phyloP scores from a whole-genome alignment of 2,888 invertebrate genomes.

The Copidosoma aretas region DNA sequence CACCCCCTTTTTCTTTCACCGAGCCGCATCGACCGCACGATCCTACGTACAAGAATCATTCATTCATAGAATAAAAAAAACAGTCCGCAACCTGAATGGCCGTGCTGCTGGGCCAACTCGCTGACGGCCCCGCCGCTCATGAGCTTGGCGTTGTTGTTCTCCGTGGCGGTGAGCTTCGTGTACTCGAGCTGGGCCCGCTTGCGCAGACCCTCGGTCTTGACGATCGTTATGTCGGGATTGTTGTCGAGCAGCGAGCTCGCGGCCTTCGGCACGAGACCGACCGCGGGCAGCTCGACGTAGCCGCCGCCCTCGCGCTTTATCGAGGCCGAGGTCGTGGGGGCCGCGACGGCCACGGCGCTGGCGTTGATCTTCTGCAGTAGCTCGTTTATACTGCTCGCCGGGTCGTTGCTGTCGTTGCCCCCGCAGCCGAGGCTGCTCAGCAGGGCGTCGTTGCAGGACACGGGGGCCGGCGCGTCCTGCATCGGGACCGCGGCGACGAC shows the following conservation, averaged over 20 bases:
- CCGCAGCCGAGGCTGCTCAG: background rate
- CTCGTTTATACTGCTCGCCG: constrained; percentile 59
- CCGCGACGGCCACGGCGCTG: constrained; percentile 46
- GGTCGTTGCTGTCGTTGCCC: constrained; percentile 52
- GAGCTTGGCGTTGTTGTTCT: constrained; percentile 60
- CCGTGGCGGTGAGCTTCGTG: constrained; percentile 60
- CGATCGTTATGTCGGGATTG: constrained; percentile 69
- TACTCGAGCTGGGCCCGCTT: constrained; percentile 53
- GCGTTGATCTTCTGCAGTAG: constrained; percentile 62
- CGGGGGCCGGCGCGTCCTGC: constrained; percentile 9
- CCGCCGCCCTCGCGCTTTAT: constrained; percentile 62
- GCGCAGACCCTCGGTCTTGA: constrained; percentile 66
- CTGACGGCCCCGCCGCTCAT: constrained; percentile 60
- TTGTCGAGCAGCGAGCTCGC: constrained; percentile 64
- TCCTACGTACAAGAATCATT: too few relatives aligned
- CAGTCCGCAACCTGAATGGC: constrained; percentile 19
- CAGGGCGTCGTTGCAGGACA: background rate
- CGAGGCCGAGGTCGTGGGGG: constrained; percentile 57
- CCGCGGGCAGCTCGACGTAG: constrained; percentile 57
- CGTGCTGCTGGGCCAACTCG: constrained; percentile 49
- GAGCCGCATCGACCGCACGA: too few relatives aligned
- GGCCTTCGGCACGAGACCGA: constrained; percentile 54
- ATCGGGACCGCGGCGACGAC: constrained; percentile 47
- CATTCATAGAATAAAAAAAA: too few relatives aligned
- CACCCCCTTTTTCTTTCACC: too few relatives aligned